These are phyloP conservation scores for Bombus balteatus DNA, from an alignment of 1,140 invertebrate species.

Conservation along the genomic window DNA sequence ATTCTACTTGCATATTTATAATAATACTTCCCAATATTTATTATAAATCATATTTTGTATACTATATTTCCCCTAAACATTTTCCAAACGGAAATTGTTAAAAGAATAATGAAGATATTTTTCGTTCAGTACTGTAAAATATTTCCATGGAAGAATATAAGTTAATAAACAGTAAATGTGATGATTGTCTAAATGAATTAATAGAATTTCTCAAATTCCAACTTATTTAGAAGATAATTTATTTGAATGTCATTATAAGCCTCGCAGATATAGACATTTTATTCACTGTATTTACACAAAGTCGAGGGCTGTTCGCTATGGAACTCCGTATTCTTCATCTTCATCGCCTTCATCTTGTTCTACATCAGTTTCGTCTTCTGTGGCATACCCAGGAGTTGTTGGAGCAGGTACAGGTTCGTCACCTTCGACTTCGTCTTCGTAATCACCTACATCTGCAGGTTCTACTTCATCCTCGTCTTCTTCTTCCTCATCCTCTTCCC, in stretches of 20 bases:
- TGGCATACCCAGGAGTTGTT: slow-evolving; percentile 1
- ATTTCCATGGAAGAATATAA: not conserved
- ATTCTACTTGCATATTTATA: too few relatives aligned
- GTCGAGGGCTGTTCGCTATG: not conserved
- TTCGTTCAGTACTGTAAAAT: too few relatives aligned
- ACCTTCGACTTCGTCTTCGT: slow-evolving; percentile 30
- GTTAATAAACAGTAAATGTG: not conserved
- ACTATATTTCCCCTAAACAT: too few relatives aligned
- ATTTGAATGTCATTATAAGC: not conserved
- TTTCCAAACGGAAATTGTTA: too few relatives aligned
- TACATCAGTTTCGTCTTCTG: slow-evolving; percentile 43
- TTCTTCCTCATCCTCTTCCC: slow-evolving; percentile 7
- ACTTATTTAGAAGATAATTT: not conserved
- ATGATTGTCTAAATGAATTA: not conserved
- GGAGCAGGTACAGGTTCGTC: not conserved
- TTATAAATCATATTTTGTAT: too few relatives aligned
- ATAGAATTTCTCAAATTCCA: not conserved
- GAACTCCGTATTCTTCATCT: slow-evolving; percentile 25
- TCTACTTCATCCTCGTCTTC: slow-evolving; percentile 7
- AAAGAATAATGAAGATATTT: too few relatives aligned
- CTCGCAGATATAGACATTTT: slow-evolving; percentile 19
- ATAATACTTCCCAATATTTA: too few relatives aligned
- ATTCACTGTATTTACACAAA: slow-evolving; percentile 22
- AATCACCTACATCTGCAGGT: not conserved
- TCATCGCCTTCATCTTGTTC: slow-evolving; percentile 22